phyloP scores from a whole-genome alignment of 92 coral and sea anemone species.

The Virgularia gustaviana region DNA sequence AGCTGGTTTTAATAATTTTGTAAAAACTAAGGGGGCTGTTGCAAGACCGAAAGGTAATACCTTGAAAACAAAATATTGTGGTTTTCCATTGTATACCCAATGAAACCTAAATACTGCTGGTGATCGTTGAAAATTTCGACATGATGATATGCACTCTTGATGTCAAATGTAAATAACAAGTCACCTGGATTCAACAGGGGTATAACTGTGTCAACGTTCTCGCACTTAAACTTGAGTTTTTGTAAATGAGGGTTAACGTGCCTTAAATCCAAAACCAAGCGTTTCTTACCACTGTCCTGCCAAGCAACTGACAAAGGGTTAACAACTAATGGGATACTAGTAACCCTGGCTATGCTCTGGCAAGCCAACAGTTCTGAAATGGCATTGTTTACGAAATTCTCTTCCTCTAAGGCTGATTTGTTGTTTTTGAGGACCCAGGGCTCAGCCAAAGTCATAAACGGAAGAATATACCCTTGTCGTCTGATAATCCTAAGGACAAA shows the following conservation, averaged over 20 bases:
- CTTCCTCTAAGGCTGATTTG: slow-evolving; percentile 45
- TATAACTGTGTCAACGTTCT: slow-evolving; percentile 12
- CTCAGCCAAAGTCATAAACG: slow-evolving; percentile 35
- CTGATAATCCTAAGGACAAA: slow-evolving; percentile 35
- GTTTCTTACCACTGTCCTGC: slow-evolving; percentile 43
- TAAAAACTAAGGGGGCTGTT: slow-evolving; percentile 37
- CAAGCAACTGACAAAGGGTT: slow-evolving; percentile 41
- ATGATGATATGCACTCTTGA: slow-evolving; percentile 29
- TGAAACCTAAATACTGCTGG: slow-evolving; percentile 23
- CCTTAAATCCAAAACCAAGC: slow-evolving; percentile 44
- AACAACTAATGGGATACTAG: slow-evolving; percentile 10
- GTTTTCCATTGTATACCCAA: slow-evolving; percentile 20
- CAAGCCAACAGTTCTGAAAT: slow-evolving; percentile 20
- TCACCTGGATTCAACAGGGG: slow-evolving; percentile 1
- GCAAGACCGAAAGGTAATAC: slow-evolving; percentile 34
- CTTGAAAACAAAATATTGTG: slow-evolving; percentile 17
- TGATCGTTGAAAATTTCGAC: slow-evolving; percentile 18
- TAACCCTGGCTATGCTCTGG: slow-evolving; percentile 25
- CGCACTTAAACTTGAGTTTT: slow-evolving; percentile 11
- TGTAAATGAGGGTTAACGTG: slow-evolving; percentile 51
- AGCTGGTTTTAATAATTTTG: slow-evolving; percentile 33
- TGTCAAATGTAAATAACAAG: slow-evolving; percentile 24
- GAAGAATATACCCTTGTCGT: slow-evolving; percentile 49
- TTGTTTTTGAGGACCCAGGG: slow-evolving; percentile 32
- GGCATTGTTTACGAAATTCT: slow-evolving; percentile 14